Base-by-base conservation (phyloP, 2,888 invertebrate species). In the Sepioteuthis lessoniana region DNA sequence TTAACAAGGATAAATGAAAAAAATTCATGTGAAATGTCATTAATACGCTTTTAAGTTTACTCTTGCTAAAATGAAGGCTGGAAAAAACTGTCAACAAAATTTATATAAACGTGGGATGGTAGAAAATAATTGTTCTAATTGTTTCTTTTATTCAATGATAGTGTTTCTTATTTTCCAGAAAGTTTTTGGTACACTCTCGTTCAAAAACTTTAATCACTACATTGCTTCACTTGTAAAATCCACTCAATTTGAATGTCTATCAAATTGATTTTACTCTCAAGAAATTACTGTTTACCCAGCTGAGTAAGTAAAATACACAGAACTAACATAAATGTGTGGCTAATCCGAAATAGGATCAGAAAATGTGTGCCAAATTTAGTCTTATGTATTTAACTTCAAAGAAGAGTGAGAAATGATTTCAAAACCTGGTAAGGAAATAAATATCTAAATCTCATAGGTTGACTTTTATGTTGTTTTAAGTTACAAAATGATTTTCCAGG, bases 401-500 rank as follows among this genome's bases (percentile, higher is more conserved):
- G 16, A 76, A n/a, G 13, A 1, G 13, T 35, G 76, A 0, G 4
- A 76, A 76, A 76, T 35, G 4, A n/a, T n/a, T 76, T 76, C 76
- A n/a, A n/a, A 35, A 55, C 21, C 7, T 25, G 55, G 21, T 7
- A 55, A 21, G 55, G n/a, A 35, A 35, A 10, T 76, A 19, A 76
- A 76, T 76, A 19, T 13, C 13, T n/a, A 35, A 76, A 35, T n/a
- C 16, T 76, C 2, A 76, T n/a, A 10, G n/a, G n/a, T n/a, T 76
- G n/a, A 76, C 76, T 76, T 76, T 76, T n/a, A 76, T 76, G 76
- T 76, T 76, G 76, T n/a, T 76, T 76, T n/a, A 76, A n/a, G 19
- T 76, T 76, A 76, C 76, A 76, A 76, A 76, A n/a, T 76, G 16
- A 16, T 76, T 76, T 76, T 76, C 76, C 76, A 76, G 76, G 16